Base-by-base conservation (phyloP, 2,888 invertebrate genomes). In the Melinaea marsaeus region DNA sequence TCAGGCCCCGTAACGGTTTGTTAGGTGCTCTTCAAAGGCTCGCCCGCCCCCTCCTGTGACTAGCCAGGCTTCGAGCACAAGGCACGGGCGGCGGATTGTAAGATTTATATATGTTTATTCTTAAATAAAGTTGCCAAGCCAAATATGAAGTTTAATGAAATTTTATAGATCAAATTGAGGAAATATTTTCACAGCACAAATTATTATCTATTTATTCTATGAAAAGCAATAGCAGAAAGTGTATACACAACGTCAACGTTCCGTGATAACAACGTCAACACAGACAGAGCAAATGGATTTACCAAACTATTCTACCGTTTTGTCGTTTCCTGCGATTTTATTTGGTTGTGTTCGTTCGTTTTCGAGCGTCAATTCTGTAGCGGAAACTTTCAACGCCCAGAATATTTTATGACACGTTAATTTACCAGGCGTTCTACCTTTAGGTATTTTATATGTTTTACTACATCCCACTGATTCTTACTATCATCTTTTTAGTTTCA, bases 31-130 rank as follows among this genome's bases (percentile, higher is more conserved):
- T 90, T 74, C 79, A 84, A 74, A 78, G 85, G 69, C 77, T 88
- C 68, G 80, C 83, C 73, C 84, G 86, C 58, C 88, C 90, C 71
- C 84, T 88, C 78, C 88, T 90, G 84, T 90, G 90, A 90, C 90
- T 90, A 90, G 88, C 85, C 78, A 83, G 88, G 79, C 79, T 79
- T 63, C 80, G 88, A 71, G 84, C 84, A 63, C 76, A 85, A 84
- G 90, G 88, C 73, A 90, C 90, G 90, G 90, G 86, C 74, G 88
- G 88, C 87, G 89, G 88, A 88, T 84, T 90, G 90, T 90, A 82
- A 88, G 90, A 55, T 35, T 47, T 60, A 54, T 45, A 34, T 11
- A 42, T 32, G 5, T 45, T 9, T 13, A 48, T 1, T 13, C 13
- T 6, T 7, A 48, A 4, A n/a, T 48, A 42, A 9, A 42, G 9